Evolutionary conservation across 2,113 vertebrate genomes (phyloP).

Genomic region (Protomyctophum bolini): DNA sequence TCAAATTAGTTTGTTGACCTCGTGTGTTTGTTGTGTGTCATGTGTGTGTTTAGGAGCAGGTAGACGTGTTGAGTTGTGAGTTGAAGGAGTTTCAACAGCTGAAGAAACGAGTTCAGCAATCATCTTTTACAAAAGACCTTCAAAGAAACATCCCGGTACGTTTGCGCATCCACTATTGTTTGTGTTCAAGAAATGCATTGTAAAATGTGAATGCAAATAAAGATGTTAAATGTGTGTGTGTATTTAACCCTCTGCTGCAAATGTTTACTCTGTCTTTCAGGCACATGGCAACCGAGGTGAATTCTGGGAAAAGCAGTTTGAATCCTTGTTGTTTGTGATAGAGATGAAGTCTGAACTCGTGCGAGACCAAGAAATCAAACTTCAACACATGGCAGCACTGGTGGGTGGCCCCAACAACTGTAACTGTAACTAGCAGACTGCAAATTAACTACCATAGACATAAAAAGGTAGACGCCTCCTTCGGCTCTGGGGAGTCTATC

Average conservation of each 20-base stretch:
- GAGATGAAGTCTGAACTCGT: constrained; percentile 92
- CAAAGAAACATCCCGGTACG: constrained; percentile 86
- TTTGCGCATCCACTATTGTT: too few species aligned
- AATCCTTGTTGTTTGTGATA: constrained; percentile 93
- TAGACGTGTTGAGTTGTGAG: constrained; percentile 77
- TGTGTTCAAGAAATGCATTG: too few species aligned
- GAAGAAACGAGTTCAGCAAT: constrained; percentile 84
- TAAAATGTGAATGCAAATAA: too few species aligned
- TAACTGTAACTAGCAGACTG: too few species aligned
- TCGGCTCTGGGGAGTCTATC: too few species aligned
- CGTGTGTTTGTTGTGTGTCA: background rate
- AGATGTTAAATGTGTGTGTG: too few species aligned
- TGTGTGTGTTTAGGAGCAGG: constrained; percentile 65
- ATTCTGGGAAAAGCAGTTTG: constrained; percentile 96
- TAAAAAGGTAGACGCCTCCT: too few species aligned
- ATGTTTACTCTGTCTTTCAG: constrained; percentile 64
- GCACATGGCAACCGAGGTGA: constrained; percentile 88
- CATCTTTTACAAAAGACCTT: constrained; percentile 85
- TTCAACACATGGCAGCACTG: constrained; percentile 83
- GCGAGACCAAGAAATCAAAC: constrained; percentile 82
- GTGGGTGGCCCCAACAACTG: constrained; percentile 68
- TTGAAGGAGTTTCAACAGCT: constrained; percentile 83
- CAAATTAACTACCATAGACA: too few species aligned
- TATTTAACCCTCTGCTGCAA: background rate
- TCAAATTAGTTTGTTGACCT: too few species aligned